Evolutionary conservation across 1,140 invertebrate species (phyloP).

Genomic region (Aradophagus sp.): DNA sequence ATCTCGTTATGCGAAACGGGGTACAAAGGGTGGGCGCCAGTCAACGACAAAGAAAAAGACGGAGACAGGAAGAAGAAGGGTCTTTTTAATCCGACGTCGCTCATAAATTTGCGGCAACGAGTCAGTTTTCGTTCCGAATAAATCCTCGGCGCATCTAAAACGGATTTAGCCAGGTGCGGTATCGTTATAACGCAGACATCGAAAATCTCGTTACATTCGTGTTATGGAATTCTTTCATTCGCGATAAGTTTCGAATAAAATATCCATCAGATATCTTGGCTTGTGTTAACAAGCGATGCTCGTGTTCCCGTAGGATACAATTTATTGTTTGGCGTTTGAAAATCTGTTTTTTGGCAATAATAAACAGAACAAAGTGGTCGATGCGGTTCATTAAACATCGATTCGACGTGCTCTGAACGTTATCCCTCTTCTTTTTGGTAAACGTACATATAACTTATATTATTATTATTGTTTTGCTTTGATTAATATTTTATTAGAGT

Average conservation of each 20-base stretch:
- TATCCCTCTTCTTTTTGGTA: not conserved
- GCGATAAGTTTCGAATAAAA: conserved; percentile 22
- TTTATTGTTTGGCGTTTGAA: not conserved
- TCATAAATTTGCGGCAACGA: conserved; percentile 73
- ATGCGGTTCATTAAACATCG: not conserved
- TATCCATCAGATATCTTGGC: conserved; percentile 7
- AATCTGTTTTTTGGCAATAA: too few species aligned
- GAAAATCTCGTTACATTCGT: conserved; percentile 18
- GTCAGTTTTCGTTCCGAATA: conserved; percentile 68
- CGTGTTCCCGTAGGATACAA: conserved; percentile 16
- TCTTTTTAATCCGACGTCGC: conserved; percentile 69
- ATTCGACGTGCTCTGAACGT: too few species aligned
- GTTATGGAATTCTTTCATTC: conserved; percentile 11
- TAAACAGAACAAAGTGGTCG: too few species aligned
- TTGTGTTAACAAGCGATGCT: conserved; percentile 1
- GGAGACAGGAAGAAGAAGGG: conserved; percentile 55
- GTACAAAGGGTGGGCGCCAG: conserved; percentile 63
- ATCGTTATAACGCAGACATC: conserved; percentile 24
- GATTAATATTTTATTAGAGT: too few species aligned
- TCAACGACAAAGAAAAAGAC: conserved; percentile 48
- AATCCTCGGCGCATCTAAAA: conserved; percentile 67
- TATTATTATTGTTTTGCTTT: too few species aligned
- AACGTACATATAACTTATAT: too few species aligned
- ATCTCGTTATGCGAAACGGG: conserved; percentile 72
- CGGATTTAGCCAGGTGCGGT: conserved; percentile 68